Evolutionary conservation across 92 coral and sea anemone species (phyloP), one percentile per base, ranked within the genome.

Genomic region (Siderastrea radians): DNA sequence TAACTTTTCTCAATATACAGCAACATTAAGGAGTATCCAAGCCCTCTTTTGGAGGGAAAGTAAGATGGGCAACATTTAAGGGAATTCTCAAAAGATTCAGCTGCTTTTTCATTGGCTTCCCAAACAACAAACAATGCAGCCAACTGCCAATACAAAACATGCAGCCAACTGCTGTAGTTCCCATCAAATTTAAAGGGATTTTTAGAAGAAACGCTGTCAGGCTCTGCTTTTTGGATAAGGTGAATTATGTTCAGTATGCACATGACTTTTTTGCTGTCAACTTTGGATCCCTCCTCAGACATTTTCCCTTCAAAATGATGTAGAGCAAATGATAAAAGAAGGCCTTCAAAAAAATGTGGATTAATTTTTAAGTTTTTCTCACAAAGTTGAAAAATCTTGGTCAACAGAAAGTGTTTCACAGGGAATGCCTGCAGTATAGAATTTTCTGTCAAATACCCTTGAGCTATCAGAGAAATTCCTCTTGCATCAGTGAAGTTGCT

Each of bases 141-240:
- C 16, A 91, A 53, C 74, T 49, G 66, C n/a, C n/a, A n/a, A n/a
- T 85, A 95, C 47, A 95, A 81, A 53, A 62, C 44, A 62, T 92
- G 96, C 71, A 93, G 83, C 96, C 96, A 95, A 59, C 94, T 88
- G 62, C 87, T 88, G 86, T 95, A 95, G 66, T 54, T 72, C 15
- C 80, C 79, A 47, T 91, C 93, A 82, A 89, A 94, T 13, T 84
- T 77, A 6, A 84, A 62, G 44, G 90, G 87, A 16, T 72, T 45
- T 70, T 82, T 73, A 13, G 77, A 26, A 11, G 94, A 92, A 1
- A 55, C 58, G n/a, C 84, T 10, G 54, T 68, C 59, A 49, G 96
- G 93, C 71, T 94, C 91, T 4, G 78, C 78, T 51, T 87, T 72
- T 58, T 88, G 52, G 17, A 95, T 94, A 59, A 95, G 77, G 44